These are phyloP conservation scores for Atethmia centrago DNA, from an alignment of 2,888 invertebrate species.

Conservation along the genomic window DNA sequence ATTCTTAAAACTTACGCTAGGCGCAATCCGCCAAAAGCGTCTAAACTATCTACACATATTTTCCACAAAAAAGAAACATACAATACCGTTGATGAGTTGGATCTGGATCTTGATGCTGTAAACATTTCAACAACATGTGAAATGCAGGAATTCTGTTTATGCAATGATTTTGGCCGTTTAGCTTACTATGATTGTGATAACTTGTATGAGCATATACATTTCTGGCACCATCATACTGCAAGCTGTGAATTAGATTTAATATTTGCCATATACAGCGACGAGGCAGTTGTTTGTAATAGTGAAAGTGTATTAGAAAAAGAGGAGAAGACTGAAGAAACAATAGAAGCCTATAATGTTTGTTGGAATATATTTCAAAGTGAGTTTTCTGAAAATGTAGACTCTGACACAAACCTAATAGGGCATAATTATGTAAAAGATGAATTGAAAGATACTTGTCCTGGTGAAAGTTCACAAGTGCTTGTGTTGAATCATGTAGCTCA, in stretches of 20 bases:
- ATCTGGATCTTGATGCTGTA: conserved; percentile 46
- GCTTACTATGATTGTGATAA: conserved; percentile 71
- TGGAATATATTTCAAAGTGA: conserved; percentile 59
- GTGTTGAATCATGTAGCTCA: conserved; percentile 13
- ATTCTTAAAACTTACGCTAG: conserved; percentile 75
- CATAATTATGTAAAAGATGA: conserved; percentile 17
- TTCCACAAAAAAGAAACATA: conserved; percentile 38
- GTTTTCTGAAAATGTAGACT: conserved; percentile 21
- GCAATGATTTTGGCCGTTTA: conserved; percentile 82
- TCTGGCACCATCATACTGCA: conserved; percentile 69
- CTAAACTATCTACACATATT: conserved; percentile 24
- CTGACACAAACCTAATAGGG: conserved; percentile 9
- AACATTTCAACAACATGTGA: conserved; percentile 31
- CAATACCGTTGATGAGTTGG: conserved; percentile 12
- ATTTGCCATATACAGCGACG: conserved; percentile 78
- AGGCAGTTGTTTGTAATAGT: conserved; percentile 45
- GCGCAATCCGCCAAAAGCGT: conserved; percentile 55
- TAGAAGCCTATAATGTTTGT: conserved; percentile 58
- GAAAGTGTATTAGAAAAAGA: conserved; percentile 48
- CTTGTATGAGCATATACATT: conserved; percentile 82
- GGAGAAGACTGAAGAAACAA: conserved; percentile 47
- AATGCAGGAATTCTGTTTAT: conserved; percentile 77
- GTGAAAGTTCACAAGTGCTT: conserved; percentile 7
- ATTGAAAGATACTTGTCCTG: conserved; percentile 7
- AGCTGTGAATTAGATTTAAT: conserved; percentile 71